A percentile compares a stretch with the other conserved stretches of the same genome.
phyloP scores from a whole-genome alignment of 2,888 invertebrate species.

The Callinectes sapidus region DNA sequence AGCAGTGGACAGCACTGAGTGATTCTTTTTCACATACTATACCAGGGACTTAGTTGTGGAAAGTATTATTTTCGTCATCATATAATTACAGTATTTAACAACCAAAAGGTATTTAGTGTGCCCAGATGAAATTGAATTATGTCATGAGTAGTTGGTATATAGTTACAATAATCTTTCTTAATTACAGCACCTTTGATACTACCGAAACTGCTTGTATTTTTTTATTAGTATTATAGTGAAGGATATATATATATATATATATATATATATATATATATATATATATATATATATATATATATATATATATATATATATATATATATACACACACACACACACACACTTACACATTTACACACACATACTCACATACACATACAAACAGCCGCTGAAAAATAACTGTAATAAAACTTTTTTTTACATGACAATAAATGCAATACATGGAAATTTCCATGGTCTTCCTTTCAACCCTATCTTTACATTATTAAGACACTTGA shows the following conservation, averaged over 20 bases:
- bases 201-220: slow-evolving; percentile 39
- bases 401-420: slow-evolving; percentile 34
- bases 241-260: neutral
- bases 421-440: slow-evolving; percentile 4
- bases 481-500: neutral
- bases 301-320: too few species aligned
- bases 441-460: slow-evolving; percentile 6
- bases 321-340: too few species aligned
- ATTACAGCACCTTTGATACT: slow-evolving; percentile 37
- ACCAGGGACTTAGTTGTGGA: slow-evolving; percentile 14
- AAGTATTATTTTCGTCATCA: slow-evolving; percentile 22
- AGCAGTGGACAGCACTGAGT: slow-evolving; percentile 21
- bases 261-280: too few species aligned
- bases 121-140: slow-evolving; percentile 28
- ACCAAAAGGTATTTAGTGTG: slow-evolving; percentile 33
- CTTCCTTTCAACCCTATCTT: neutral
- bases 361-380: too few species aligned
- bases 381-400: slow-evolving; percentile 17
- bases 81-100: slow-evolving; percentile 24
- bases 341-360: too few species aligned
- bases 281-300: too few species aligned
- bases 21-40: neutral
- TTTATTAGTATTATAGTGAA: slow-evolving; percentile 22
- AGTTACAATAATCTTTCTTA: slow-evolving; percentile 20
- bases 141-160: slow-evolving; percentile 1